Percentiles rank a stretch among this genome's conserved stretches.
Conservation (phyloP, 2,797 vertebrate genomes). For the Nannoperca obscura region DNA sequence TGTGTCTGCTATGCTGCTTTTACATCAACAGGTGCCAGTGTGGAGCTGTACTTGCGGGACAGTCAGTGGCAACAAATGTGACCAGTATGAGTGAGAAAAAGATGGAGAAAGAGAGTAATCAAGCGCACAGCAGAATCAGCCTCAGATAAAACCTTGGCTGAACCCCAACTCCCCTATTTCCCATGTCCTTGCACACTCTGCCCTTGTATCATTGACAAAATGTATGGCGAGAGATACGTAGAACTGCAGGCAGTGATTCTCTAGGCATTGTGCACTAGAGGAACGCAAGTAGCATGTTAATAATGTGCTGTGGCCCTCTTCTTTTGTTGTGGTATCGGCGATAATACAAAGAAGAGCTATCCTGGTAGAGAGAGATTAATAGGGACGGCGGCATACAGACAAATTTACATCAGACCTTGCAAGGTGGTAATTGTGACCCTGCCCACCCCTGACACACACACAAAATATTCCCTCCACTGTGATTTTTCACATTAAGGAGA, state of each 20-base stretch:
- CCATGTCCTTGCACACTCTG: constrained; percentile 64
- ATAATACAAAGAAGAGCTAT: constrained; percentile 47
- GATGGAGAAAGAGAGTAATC: constrained; percentile 58
- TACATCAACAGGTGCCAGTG: constrained; percentile 84
- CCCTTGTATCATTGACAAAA: constrained; percentile 68
- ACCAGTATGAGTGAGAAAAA: constrained; percentile 65
- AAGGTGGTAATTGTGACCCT: constrained; percentile 2
- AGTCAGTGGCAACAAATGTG: constrained; percentile 46
- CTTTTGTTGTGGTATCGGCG: constrained; percentile 47
- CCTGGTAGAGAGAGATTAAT: constrained; percentile 32
- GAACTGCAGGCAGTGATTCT: constrained; percentile 43
- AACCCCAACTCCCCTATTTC: constrained; percentile 62
- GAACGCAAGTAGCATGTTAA: constrained; percentile 63
- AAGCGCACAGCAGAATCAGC: constrained; percentile 62
- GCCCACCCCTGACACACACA: neutral
- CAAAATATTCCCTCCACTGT: neutral
- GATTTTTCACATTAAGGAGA: neutral
- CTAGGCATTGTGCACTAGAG: constrained; percentile 36
- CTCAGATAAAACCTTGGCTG: constrained; percentile 67
- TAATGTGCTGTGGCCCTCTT: constrained; percentile 36
- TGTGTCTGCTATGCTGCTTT: constrained; percentile 62
- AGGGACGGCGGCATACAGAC: neutral
- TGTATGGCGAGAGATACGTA: constrained; percentile 55
- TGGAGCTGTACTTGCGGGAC: constrained; percentile 67
- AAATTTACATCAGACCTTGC: constrained; percentile 29